Base-by-base conservation (phyloP, 2,113 vertebrate species). In the Channa maculata region DNA sequence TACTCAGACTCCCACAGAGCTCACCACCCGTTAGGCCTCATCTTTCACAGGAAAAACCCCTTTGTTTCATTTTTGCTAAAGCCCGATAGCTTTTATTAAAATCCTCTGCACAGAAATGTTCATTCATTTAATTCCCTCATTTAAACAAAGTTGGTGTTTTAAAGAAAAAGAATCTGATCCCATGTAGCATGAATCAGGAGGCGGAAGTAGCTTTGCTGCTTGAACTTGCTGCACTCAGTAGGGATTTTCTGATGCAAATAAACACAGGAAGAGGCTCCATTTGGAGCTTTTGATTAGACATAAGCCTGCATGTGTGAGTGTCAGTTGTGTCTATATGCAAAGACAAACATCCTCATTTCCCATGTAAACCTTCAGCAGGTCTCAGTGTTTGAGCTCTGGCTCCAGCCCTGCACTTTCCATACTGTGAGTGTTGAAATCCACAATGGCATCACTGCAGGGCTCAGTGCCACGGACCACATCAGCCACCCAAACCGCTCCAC, bases 231-330 rank as follows among this genome's bases (percentile, higher is more conserved):
- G 45, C 63, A 83, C 82, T 82, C 86, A 73, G 61, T 46, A 64
- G 88, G 80, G 89, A 80, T 85, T 91, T 75, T 86, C 53, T 77
- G 79, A 57, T 49, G 60, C 75, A 88, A 93, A 92, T 93, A 93
- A 93, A 92, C 90, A 93, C 92, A 90, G 91, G 92, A 93, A 92
- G 80, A 81, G 65, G 73, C 77, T n/a, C 70, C 82, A 65, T 76
- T 88, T 43, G 49, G 76, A 79, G 73, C 33, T 59, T 90, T 76
- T 84, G 72, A 92, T 92, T 84, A 82, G 63, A 75, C 65, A 43
- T 71, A 80, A 62, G 79, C 33, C 4, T 48, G 67, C 55, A 48
- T 80, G 89, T 84, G 82, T 80, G 73, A 82, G 78, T 57, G 71
- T 71, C 59, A 80, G 75, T 84, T 79, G 60, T 61, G 71, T 85